Evolutionary conservation across 1,140 invertebrate species (phyloP), one percentile per base, ranked within the genome.

Genomic region (Euwallacea fornicatus): DNA sequence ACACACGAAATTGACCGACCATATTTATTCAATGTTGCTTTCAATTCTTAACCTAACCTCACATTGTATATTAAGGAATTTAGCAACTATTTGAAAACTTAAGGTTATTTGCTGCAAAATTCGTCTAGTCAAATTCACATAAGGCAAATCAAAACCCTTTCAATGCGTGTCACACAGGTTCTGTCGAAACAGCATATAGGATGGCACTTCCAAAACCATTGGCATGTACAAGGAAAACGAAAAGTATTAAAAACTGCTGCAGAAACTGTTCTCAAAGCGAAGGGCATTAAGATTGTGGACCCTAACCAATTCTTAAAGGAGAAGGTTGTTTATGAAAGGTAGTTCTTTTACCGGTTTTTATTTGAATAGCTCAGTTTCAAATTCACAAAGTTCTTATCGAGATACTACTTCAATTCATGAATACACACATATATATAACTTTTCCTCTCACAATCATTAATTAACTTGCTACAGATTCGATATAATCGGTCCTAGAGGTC

Each of bases 121-220:
- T 33, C 21, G 4, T 33, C 21, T 33, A 1, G 4, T 33, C 4
- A 1, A 33, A 33, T 33, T 2, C 21, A 33, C 4, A 33, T 33
- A 33, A 33, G 4, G 1, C 4, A 33, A 33, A 33, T 33, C 1
- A 33, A 33, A 33, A 33, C 21, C 21, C 21, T 33, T 33, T 33
- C 46, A 74, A 92, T 92, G 91, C 87, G 86, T 74, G 73, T 90
- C 54, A 87, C 89, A 6, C 81, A 83, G 69, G 78, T 85, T 46
- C 78, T 92, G 64, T 84, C 78, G 42, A 83, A 85, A 59, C 89
- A 91, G 75, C 88, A 92, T 78, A 85, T 91, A 75, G 89, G 85
- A 43, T 87, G 88, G 83, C 85, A 87, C 81, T 87, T 88, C 62
- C 88, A 87, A 78, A 85, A 83, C 63, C 83, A 90, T 79, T 93